phyloP scores from a whole-genome alignment of 2,113 vertebrate genomes.

The Gobiocypris rarus region DNA sequence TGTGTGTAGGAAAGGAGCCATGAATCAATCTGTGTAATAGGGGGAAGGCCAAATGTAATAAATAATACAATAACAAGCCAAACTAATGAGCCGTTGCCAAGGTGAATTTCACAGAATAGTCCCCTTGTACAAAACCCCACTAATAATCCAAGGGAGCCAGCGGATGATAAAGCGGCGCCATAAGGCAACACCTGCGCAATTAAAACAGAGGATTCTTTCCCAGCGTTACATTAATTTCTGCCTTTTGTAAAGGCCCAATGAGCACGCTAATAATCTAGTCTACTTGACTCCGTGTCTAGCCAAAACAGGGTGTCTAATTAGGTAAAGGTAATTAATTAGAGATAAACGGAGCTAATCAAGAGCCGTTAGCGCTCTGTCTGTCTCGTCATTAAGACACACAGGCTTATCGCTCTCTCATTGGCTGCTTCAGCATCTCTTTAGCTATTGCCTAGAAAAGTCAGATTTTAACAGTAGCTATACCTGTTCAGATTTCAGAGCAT shows the following conservation, averaged over 20 bases:
- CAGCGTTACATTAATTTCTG: conserved; percentile 99
- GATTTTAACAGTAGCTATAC: neutral
- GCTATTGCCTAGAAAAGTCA: neutral
- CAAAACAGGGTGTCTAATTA: conserved; percentile 99
- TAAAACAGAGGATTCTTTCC: conserved; percentile 93
- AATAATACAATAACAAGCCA: conserved; percentile 99
- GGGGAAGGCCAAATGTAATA: conserved; percentile 92
- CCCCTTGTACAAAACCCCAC: conserved; percentile 90
- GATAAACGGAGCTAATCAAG: conserved; percentile 99
- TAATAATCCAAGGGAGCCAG: conserved; percentile 95
- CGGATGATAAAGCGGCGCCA: conserved; percentile 98
- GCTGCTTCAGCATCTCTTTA: conserved; percentile 79
- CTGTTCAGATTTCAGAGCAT: neutral
- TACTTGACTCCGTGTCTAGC: conserved; percentile 98
- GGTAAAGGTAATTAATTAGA: conserved; percentile 99
- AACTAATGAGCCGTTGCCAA: conserved; percentile 99
- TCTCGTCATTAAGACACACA: conserved; percentile 93
- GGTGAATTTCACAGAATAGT: conserved; percentile 94
- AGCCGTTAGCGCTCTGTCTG: conserved; percentile 92
- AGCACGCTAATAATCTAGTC: conserved; percentile 99
- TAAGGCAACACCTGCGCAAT: conserved; percentile 99
- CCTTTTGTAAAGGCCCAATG: conserved; percentile 95
- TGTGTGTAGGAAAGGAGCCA: conserved; percentile 61
- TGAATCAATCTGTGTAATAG: conserved; percentile 99
- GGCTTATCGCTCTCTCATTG: conserved; percentile 82